Base-by-base conservation (phyloP, 2,888 invertebrate species). In the Polyommatus iphigenia region DNA sequence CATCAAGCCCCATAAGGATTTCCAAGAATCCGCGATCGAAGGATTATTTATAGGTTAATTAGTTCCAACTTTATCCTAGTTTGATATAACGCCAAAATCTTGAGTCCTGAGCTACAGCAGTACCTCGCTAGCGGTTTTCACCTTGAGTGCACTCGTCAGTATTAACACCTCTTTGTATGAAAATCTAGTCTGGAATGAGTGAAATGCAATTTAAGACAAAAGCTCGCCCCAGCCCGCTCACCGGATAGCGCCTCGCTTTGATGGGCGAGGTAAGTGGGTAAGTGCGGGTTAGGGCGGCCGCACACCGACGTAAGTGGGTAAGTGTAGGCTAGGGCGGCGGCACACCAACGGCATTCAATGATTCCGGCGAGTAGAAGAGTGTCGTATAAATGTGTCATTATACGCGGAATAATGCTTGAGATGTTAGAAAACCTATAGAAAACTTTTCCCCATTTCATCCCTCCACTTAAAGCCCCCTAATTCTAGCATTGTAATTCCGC, bases 151-250 rank as follows among this genome's bases (percentile, higher is more conserved):
- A 15, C 67, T 67, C 67, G 29, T 67, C 32, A 32, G 32, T 67
- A 67, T 32, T 46, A 46, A 50, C 24, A 73, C 46, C 75, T 15
- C 29, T 75, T 29, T 50, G 13, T 29, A 54, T 54, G 29, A 29
- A 46, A 75, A 75, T 75, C 29, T 50, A 50, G 75, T 54, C 75
- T 50, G 54, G 18, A 75, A 54, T 75, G 29, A 75, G 75, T 75
- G 29, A 75, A 75, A 54, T 54, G 75, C 50, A 24, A 54, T 75
- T 75, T 50, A 54, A 75, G 46, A 75, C 50, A 75, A 75, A 75
- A 75, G 54, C 24, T 73, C 20, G 29, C 7, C 24, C 54, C 29
- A 6, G 24, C 29, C 29, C 54, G 29, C 54, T 13, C 50, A 24
- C 54, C 50, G 36, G 54, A 7, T 73, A 54, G 50, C 50, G 75